Evolutionary conservation across 2,113 vertebrate species (phyloP), one percentile per base, ranked within the genome.

Genomic region (Tor tambroides): DNA sequence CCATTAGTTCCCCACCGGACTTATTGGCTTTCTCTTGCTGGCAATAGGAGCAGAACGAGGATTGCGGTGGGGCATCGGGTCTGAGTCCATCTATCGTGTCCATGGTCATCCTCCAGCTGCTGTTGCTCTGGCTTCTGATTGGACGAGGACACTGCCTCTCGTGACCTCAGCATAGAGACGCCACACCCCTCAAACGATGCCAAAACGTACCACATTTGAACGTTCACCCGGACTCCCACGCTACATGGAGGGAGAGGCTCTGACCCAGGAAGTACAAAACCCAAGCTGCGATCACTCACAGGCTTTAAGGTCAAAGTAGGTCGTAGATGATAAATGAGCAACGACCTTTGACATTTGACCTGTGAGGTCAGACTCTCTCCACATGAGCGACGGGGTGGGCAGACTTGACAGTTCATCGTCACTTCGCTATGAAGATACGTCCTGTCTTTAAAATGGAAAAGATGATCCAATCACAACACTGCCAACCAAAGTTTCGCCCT

Each of bases 21-120:
- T 77, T 30, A 89, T 84, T 84, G 69, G 51, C 49, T 85, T 35
- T 67, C 71, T 80, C 8, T 49, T 61, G 54, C 15, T 51, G 88
- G 59, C 80, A 23, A 87, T 95, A 99, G 98, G 97, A 99, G 90
- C 91, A 97, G 88, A 95, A 96, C 0, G 93, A 94, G 0, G 97
- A 97, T 92, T 99, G 98, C 75, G 98, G 98, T 65, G 96, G 97
- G 12, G 96, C 94, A 85, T 97, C 97, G 93, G 91, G 95, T 88
- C 90, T 99, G 94, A 97, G 89, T 87, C 95, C 97, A 14, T 96
- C 97, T 0, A 91, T 97, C n/a, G 96, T 96, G 96, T 94, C 96
- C 17, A 87, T 95, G 94, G 83, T 95, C 89, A 93, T 94, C 88
- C 91, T 97, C 88, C 98, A 99, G 91, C 38, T 97, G 90, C 74